Percentiles rank a stretch among this genome's conserved stretches.
phyloP scores from a whole-genome alignment of 2,113 vertebrate genomes.

The Psephotus haematonotus region DNA sequence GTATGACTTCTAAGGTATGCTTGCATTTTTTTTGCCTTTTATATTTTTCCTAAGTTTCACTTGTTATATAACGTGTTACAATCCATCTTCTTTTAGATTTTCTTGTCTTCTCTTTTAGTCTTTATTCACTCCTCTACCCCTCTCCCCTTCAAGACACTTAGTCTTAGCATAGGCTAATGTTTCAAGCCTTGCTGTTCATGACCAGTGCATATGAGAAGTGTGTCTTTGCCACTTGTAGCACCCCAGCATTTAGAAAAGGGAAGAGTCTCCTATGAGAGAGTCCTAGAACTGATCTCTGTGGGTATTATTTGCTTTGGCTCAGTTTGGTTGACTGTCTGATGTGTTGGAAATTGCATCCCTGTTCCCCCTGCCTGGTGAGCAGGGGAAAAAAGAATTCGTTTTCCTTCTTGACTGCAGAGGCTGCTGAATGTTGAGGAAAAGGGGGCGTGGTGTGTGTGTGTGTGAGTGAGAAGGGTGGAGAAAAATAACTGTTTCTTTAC shows the following conservation, averaged over 20 bases:
- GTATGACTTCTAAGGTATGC: not conserved
- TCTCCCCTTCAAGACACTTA: not conserved
- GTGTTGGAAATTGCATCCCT: not conserved
- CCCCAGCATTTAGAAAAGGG: not conserved
- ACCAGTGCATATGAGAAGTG: not conserved
- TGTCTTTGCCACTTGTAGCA: not conserved
- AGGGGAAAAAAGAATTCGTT: conserved; percentile 30
- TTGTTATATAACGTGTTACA: not conserved
- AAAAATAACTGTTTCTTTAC: not conserved
- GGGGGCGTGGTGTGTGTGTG: not conserved
- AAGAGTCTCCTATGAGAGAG: not conserved
- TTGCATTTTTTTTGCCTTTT: not conserved
- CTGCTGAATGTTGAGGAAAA: not conserved
- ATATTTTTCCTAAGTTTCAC: not conserved
- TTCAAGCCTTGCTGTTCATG: not conserved
- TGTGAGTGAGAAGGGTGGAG: not conserved
- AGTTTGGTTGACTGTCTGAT: not conserved
- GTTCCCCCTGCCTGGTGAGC: not conserved
- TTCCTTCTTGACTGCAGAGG: not conserved
- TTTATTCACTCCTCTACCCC: not conserved
- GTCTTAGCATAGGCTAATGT: not conserved
- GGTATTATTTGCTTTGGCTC: not conserved
- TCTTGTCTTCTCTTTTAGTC: not conserved
- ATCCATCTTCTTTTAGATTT: not conserved
- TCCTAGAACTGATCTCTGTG: not conserved